Percentiles rank a stretch among this genome's conserved stretches.
Evolutionary conservation across 2,113 vertebrate species (phyloP).

Genomic region (Potamarius usumacintae): DNA sequence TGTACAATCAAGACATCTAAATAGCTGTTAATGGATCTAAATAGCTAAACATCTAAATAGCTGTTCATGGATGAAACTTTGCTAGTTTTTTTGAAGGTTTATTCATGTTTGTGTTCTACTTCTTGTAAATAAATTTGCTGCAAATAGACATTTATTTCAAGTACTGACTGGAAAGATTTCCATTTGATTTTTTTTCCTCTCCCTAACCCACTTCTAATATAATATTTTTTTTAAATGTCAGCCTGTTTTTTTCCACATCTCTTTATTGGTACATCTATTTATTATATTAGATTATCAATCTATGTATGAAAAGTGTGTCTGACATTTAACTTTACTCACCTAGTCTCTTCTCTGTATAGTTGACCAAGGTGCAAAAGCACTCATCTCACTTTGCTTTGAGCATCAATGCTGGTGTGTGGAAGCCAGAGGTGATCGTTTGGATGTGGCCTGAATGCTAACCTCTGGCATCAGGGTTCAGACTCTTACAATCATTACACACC

Average conservation of each 20-base stretch:
- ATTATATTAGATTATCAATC: slow-evolving; percentile 12
- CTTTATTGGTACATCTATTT: slow-evolving; percentile 7
- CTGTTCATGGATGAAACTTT: neutral
- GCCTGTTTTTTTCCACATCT: slow-evolving; percentile 31
- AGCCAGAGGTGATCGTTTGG: slow-evolving; percentile 13
- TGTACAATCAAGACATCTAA: neutral
- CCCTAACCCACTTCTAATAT: slow-evolving; percentile 22
- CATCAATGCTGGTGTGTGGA: neutral
- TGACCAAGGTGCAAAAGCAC: slow-evolving; percentile 10
- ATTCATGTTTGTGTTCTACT: neutral
- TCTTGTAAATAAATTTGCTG: neutral
- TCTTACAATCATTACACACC: neutral
- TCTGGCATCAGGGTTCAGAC: slow-evolving; percentile 12
- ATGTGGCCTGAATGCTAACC: slow-evolving; percentile 17
- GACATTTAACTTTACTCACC: slow-evolving; percentile 38
- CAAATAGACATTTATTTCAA: neutral
- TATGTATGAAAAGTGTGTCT: slow-evolving; percentile 42
- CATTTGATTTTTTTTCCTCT: neutral
- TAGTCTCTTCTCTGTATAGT: slow-evolving; percentile 8
- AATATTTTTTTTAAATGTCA: slow-evolving; percentile 30
- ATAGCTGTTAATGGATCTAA: too few relatives aligned
- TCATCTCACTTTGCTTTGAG: slow-evolving; percentile 17
- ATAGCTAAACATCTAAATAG: neutral
- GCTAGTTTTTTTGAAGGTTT: neutral
- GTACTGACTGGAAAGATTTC: neutral